Evolutionary conservation across 2,888 invertebrate species (phyloP).

Genomic region (Coronaproctus castanopsis): DNA sequence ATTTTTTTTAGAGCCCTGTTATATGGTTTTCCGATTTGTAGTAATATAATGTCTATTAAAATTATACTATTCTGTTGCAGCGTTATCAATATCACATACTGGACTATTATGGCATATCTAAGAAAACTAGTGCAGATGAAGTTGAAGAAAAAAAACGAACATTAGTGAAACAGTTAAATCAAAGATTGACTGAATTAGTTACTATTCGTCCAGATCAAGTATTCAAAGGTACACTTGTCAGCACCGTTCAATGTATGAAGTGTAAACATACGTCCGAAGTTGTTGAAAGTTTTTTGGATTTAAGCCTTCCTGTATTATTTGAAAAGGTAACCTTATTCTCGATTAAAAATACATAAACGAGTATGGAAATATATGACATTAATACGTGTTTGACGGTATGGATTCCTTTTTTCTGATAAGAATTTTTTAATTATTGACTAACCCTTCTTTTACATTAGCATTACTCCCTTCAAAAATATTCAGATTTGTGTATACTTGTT

Average conservation of each 20-base stretch:
- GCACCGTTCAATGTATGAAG: constrained; percentile 70
- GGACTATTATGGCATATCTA: constrained; percentile 47
- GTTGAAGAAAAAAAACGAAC: constrained; percentile 54
- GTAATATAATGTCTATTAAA: too few relatives aligned
- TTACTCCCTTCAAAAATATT: too few relatives aligned
- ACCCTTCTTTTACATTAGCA: too few relatives aligned
- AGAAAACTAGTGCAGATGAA: constrained; percentile 50
- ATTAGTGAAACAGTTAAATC: constrained; percentile 62
- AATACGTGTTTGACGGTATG: too few relatives aligned
- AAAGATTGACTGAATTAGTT: constrained; percentile 49
- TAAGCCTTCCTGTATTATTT: constrained; percentile 71
- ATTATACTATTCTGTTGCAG: constrained; percentile 27
- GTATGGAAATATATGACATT: too few relatives aligned
- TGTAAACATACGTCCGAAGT: constrained; percentile 71
- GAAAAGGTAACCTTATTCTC: constrained; percentile 35
- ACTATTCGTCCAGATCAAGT: constrained; percentile 69
- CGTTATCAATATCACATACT: constrained; percentile 67
- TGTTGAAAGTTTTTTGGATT: constrained; percentile 81
- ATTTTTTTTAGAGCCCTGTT: too few relatives aligned
- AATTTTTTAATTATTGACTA: too few relatives aligned
- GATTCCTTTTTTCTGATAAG: too few relatives aligned
- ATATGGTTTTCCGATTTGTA: too few relatives aligned
- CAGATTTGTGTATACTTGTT: too few relatives aligned
- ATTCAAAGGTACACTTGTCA: constrained; percentile 81
- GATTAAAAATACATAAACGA: too few relatives aligned